Evolutionary conservation across 2,888 invertebrate species (phyloP).

Genomic region (Apotomis capreana): DNA sequence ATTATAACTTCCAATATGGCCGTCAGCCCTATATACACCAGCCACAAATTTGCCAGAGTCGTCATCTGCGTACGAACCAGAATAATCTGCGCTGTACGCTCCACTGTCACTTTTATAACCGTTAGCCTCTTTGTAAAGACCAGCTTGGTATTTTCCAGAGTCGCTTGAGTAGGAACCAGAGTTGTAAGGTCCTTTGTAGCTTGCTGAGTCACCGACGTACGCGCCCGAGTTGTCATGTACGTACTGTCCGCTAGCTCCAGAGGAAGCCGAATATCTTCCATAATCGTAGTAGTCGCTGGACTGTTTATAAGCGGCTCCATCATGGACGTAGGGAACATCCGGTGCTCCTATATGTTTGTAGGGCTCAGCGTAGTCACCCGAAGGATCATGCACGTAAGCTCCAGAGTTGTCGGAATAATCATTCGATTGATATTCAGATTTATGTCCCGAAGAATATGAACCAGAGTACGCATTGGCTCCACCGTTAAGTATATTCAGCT

Average conservation of each 20-base stretch:
- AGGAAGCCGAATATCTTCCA: slow-evolving; percentile 58
- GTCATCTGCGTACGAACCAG: slow-evolving; percentile 59
- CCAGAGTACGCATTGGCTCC: slow-evolving; percentile 30
- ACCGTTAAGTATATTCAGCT: slow-evolving; percentile 43
- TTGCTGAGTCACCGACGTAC: slow-evolving; percentile 54
- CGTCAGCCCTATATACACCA: slow-evolving; percentile 65
- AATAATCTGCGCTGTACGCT: slow-evolving; percentile 55
- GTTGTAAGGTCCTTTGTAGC: slow-evolving; percentile 45
- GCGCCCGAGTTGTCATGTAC: slow-evolving; percentile 62
- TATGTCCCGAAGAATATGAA: slow-evolving; percentile 36
- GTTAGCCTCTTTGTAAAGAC: slow-evolving; percentile 42
- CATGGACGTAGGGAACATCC: slow-evolving; percentile 68
- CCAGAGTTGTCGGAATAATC: slow-evolving; percentile 69
- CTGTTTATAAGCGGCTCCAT: slow-evolving; percentile 62
- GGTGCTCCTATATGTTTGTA: slow-evolving; percentile 72
- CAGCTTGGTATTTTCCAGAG: slow-evolving; percentile 42
- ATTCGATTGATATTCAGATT: slow-evolving; percentile 53
- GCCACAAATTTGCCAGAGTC: slow-evolving; percentile 64
- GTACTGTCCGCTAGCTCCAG: slow-evolving; percentile 57
- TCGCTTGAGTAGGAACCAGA: slow-evolving; percentile 39
- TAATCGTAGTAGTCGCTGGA: slow-evolving; percentile 60
- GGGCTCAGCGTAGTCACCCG: slow-evolving; percentile 74
- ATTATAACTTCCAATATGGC: slow-evolving; percentile 59
- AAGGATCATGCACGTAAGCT: slow-evolving; percentile 76
- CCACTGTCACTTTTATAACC: slow-evolving; percentile 43